Percentiles rank a stretch among this genome's conserved stretches.
These are phyloP conservation scores for Crocodylus rhombifer DNA, from an alignment of 2,797 vertebrate genomes.

Conservation along the genomic window DNA sequence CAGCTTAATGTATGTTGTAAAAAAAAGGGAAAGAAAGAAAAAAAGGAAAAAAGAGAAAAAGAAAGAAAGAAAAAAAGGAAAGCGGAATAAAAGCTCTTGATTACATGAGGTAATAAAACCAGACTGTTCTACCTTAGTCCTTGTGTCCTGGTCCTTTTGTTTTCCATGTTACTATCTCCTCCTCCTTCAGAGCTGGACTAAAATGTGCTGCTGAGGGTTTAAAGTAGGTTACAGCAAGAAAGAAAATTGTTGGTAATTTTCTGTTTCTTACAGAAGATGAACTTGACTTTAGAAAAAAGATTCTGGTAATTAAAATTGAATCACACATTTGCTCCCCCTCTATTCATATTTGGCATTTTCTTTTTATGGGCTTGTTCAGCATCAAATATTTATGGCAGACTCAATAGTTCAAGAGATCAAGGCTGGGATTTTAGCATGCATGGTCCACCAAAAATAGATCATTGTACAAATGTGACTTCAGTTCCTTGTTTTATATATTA, in stretches of 20 bases:
- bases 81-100: conserved; percentile 77
- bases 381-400: conserved; percentile 77
- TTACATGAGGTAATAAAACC: conserved; percentile 85
- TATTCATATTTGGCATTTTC: conserved; percentile 72
- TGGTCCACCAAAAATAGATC: conserved; percentile 72
- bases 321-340: conserved; percentile 58
- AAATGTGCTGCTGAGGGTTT: not conserved
- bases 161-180: not conserved
- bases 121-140: conserved; percentile 83
- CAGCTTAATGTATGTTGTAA: conserved; percentile 95
- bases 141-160: conserved; percentile 70
- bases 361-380: conserved; percentile 77
- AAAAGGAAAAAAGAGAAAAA: not conserved
- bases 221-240: conserved; percentile 7
- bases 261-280: conserved; percentile 29
- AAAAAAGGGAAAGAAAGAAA: conserved; percentile 69
- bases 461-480: conserved; percentile 68
- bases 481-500: conserved; percentile 66
- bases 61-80: not conserved
- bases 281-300: conserved; percentile 37
- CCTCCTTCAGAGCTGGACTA: conserved; percentile 6
- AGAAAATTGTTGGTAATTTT: conserved; percentile 41
- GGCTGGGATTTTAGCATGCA: conserved; percentile 56
- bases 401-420: conserved; percentile 75
- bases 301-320: conserved; percentile 75